phyloP scores from a whole-genome alignment of 2,797 vertebrate species.

The Microctenopoma steveboyesi region DNA sequence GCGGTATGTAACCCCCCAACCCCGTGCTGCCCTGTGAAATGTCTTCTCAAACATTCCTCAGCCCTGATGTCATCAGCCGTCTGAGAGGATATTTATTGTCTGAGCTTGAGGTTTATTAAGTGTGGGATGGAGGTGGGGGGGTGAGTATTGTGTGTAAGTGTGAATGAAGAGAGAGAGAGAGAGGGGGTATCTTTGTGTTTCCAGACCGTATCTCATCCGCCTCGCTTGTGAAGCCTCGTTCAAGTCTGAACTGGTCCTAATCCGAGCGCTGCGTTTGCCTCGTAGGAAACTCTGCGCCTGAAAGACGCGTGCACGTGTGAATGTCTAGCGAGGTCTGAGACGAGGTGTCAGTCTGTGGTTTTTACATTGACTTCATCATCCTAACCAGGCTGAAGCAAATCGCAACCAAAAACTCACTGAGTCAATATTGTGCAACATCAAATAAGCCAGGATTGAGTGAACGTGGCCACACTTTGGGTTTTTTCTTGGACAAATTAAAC shows the following conservation, averaged over 20 bases:
- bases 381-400: background rate
- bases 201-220: constrained; percentile 67
- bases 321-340: constrained; percentile 52
- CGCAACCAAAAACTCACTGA: constrained; percentile 22
- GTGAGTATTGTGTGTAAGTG: constrained; percentile 16
- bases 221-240: constrained; percentile 48
- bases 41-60: constrained; percentile 69
- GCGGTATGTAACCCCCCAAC: constrained; percentile 7
- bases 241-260: constrained; percentile 70
- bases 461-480: constrained; percentile 9
- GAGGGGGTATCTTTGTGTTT: constrained; percentile 45
- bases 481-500: constrained; percentile 28
- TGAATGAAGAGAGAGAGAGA: background rate
- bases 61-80: constrained; percentile 70
- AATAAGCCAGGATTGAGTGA: constrained; percentile 17
- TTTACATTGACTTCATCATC: constrained; percentile 13
- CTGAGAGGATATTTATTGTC: constrained; percentile 72
- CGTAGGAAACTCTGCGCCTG: constrained; percentile 43
- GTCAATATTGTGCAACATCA: constrained; percentile 27
- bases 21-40: constrained; percentile 11
- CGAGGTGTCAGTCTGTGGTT: constrained; percentile 42
- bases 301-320: constrained; percentile 2
- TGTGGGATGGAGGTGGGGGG: constrained; percentile 37
- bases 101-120: constrained; percentile 70
- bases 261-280: constrained; percentile 23